Conservation (phyloP, 2,888 invertebrate genomes). For the Andrena minutula region DNA sequence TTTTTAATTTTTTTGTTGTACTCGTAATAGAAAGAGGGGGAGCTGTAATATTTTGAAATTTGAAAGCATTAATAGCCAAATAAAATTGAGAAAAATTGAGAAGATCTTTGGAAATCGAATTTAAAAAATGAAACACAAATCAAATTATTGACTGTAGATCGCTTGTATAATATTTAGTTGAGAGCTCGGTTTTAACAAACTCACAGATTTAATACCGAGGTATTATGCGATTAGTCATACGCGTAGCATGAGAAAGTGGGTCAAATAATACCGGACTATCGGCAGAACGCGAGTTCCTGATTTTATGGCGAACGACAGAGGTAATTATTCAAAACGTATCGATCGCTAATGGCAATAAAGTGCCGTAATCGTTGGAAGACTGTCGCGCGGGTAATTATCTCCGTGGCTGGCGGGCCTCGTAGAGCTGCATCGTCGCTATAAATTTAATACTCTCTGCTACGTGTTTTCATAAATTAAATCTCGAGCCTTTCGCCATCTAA, state of each 20-base stretch:
- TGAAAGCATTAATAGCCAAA: no score
- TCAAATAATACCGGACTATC: conserved; percentile 41
- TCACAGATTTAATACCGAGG: conserved; percentile 30
- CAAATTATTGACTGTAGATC: background rate
- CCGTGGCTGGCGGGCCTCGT: background rate
- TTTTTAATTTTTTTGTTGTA: no score
- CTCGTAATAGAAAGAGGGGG: no score
- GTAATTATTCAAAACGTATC: conserved; percentile 36
- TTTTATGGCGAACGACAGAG: conserved; percentile 29
- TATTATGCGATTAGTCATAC: conserved; percentile 54
- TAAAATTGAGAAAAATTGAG: background rate
- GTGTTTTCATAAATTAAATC: background rate
- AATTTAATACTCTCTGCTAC: background rate
- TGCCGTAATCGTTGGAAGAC: background rate
- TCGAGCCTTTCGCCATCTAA: background rate
- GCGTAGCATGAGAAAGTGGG: conserved; percentile 51
- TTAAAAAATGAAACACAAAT: background rate
- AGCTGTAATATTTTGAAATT: no score
- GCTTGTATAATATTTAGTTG: conserved; percentile 4
- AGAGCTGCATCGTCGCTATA: background rate
- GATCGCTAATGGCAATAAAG: conserved; percentile 24
- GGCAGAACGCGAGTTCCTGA: conserved; percentile 33
- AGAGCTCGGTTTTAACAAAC: conserved; percentile 15
- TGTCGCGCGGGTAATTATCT: conserved; percentile 19
- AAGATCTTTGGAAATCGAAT: background rate